phyloP scores from a whole-genome alignment of 2,888 invertebrate genomes.

The Arctia plantaginis region DNA sequence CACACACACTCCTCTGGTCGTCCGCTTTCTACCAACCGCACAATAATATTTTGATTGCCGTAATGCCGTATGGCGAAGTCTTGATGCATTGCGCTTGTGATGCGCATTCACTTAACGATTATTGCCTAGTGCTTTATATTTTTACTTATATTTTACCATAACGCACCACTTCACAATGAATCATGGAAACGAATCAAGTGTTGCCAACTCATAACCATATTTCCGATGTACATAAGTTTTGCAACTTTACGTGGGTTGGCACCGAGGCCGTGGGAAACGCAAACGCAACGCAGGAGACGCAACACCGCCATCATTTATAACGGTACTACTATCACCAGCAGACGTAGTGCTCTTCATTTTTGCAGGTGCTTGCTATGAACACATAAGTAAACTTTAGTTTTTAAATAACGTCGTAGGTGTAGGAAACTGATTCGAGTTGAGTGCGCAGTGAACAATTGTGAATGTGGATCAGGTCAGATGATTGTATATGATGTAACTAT shows the following conservation, averaged over 20 bases:
- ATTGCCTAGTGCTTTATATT: not conserved
- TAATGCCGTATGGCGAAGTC: conserved; percentile 11
- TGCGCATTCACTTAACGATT: not conserved
- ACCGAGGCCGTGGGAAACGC: conserved; percentile 79
- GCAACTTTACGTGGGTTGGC: conserved; percentile 63
- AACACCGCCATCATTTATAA: conserved; percentile 67
- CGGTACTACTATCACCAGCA: conserved; percentile 58
- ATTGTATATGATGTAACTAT: conserved; percentile 69
- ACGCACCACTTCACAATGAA: conserved; percentile 40
- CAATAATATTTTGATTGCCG: conserved; percentile 21
- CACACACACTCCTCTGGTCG: conserved; percentile 51
- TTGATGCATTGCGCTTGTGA: not conserved
- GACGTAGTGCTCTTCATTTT: conserved; percentile 55
- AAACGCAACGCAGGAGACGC: conserved; percentile 52
- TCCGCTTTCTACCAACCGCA: conserved; percentile 58
- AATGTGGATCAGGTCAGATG: conserved; percentile 61
- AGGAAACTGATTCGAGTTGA: conserved; percentile 29
- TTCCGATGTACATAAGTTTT: conserved; percentile 64
- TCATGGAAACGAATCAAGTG: conserved; percentile 35
- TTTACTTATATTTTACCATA: conserved; percentile 14
- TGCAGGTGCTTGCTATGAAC: conserved; percentile 25
- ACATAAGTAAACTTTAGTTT: conserved; percentile 15
- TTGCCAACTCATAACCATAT: conserved; percentile 54
- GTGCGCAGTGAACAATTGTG: conserved; percentile 48
- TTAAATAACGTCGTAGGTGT: conserved; percentile 24